A percentile compares a stretch with the other conserved stretches of the same genome.
Evolutionary conservation across 2,888 invertebrate species (phyloP).

Genomic region (Abrostola triplasia): DNA sequence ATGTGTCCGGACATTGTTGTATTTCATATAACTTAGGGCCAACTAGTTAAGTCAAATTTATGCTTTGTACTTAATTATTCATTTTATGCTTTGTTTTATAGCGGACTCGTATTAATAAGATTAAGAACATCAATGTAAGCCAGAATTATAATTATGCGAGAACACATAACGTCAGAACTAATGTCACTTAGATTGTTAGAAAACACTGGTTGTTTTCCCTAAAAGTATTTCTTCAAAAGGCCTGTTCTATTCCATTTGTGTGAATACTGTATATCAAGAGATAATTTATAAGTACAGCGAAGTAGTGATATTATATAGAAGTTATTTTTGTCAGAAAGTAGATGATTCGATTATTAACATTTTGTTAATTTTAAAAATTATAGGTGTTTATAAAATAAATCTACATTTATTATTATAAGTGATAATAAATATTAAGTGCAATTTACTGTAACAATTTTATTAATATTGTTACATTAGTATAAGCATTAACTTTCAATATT

Average conservation of each 20-base stretch:
- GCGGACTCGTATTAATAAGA: conserved; percentile 27
- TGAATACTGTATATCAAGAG: conserved; percentile 10
- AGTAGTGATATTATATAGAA: conserved; percentile 37
- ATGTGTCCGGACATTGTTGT: conserved; percentile 44
- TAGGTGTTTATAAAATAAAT: conserved; percentile 32
- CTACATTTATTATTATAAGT: conserved; percentile 51
- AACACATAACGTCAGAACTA: conserved; percentile 3
- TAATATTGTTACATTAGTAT: conserved; percentile 51
- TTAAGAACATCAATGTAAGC: conserved; percentile 30
- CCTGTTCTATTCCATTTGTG: conserved; percentile 9
- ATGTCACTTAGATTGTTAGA: conserved; percentile 11
- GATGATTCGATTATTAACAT: conserved; percentile 34
- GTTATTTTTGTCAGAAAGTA: conserved; percentile 36
- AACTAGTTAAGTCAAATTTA: conserved; percentile 62
- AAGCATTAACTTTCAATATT: conserved; percentile 55
- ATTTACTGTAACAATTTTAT: conserved; percentile 57
- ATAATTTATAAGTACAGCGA: conserved; percentile 47
- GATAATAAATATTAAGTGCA: conserved; percentile 60
- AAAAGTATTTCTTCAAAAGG: neutral
- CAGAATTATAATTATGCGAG: conserved; percentile 23
- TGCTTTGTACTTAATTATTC: conserved; percentile 56
- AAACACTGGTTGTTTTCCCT: neutral
- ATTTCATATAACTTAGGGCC: conserved; percentile 64
- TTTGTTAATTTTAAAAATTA: conserved; percentile 35
- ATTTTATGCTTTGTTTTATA: conserved; percentile 46